A percentile compares a stretch with the other conserved stretches of the same genome.
Evolutionary conservation across 2,888 invertebrate species (phyloP).

Genomic region (Cheilosia scutellata): DNA sequence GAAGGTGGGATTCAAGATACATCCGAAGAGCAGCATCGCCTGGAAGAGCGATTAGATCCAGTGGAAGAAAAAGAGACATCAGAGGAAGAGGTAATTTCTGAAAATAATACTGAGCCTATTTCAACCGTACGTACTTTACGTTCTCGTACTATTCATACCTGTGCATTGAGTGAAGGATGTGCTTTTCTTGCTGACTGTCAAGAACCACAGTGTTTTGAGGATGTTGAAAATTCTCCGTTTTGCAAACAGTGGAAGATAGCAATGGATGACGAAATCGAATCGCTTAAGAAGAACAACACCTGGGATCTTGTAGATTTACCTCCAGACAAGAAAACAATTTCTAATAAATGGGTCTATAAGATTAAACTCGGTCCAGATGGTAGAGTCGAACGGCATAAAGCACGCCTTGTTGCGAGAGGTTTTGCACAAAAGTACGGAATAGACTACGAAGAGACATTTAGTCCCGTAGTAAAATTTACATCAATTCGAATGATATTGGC

Average conservation of each 20-base stretch:
- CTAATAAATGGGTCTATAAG: slow-evolving; percentile 78
- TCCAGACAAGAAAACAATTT: slow-evolving; percentile 65
- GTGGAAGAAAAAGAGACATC: slow-evolving; percentile 6
- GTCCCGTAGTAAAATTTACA: slow-evolving; percentile 77
- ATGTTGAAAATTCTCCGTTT: slow-evolving; percentile 1
- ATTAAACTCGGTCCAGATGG: slow-evolving; percentile 62
- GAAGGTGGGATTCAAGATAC: background rate
- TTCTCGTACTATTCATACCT: slow-evolving; percentile 3
- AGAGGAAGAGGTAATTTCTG: slow-evolving; percentile 10
- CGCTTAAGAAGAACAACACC: slow-evolving; percentile 56
- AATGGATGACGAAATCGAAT: slow-evolving; percentile 63
- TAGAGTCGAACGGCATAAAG: slow-evolving; percentile 73
- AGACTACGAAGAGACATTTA: slow-evolving; percentile 79
- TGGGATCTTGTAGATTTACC: slow-evolving; percentile 71
- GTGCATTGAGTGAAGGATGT: slow-evolving; percentile 25
- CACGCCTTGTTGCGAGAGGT: slow-evolving; percentile 79
- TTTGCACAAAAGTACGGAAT: slow-evolving; percentile 77
- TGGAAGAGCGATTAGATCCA: background rate
- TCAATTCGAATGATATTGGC: slow-evolving; percentile 72
- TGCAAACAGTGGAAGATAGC: slow-evolving; percentile 36
- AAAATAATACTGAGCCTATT: background rate
- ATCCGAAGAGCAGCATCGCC: background rate
- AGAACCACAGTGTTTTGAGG: slow-evolving; percentile 16
- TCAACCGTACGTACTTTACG: background rate
- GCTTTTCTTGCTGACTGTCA: slow-evolving; percentile 23